Evolutionary conservation across 2,888 invertebrate species (phyloP).

Genomic region (Drosophila meridionalis): DNA sequence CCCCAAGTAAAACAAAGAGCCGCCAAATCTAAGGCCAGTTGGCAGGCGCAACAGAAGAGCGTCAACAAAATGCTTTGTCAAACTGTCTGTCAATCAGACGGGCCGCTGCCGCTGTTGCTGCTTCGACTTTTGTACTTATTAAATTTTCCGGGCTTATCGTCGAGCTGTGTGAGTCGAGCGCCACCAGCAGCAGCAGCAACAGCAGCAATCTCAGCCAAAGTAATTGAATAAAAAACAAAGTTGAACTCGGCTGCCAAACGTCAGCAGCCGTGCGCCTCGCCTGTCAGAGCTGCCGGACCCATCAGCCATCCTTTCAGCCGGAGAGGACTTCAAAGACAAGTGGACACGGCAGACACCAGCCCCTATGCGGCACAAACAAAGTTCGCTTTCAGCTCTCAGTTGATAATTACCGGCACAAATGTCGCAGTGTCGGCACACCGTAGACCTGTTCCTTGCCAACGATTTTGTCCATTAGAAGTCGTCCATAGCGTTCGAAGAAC

Average conservation of each 20-base stretch:
- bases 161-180: slow-evolving; percentile 49
- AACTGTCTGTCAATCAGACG: slow-evolving; percentile 61
- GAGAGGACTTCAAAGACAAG: slow-evolving; percentile 38
- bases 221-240: slow-evolving; percentile 74
- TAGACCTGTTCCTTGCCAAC: slow-evolving; percentile 83
- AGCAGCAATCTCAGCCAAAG: slow-evolving; percentile 58
- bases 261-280: slow-evolving; percentile 48
- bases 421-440: slow-evolving; percentile 88
- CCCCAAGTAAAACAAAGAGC: slow-evolving; percentile 37
- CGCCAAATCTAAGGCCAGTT: slow-evolving; percentile 22
- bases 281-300: slow-evolving; percentile 24
- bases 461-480: slow-evolving; percentile 82
- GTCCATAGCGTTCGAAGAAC: slow-evolving; percentile 83
- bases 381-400: slow-evolving; percentile 28
- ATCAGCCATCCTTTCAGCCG: neutral
- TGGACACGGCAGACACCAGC: slow-evolving; percentile 19
- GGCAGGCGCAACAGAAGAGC: slow-evolving; percentile 39
- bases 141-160: slow-evolving; percentile 71
- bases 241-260: slow-evolving; percentile 63
- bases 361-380: slow-evolving; percentile 15
- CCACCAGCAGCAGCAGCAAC: slow-evolving; percentile 37
- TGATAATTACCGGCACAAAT: slow-evolving; percentile 87
- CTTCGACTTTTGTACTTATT: slow-evolving; percentile 64
- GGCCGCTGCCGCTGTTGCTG: slow-evolving; percentile 1
- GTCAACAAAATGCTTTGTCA: slow-evolving; percentile 59